These are phyloP conservation scores for Chrysolina haemoptera DNA, from an alignment of 2,888 invertebrate species.

Conservation along the genomic window DNA sequence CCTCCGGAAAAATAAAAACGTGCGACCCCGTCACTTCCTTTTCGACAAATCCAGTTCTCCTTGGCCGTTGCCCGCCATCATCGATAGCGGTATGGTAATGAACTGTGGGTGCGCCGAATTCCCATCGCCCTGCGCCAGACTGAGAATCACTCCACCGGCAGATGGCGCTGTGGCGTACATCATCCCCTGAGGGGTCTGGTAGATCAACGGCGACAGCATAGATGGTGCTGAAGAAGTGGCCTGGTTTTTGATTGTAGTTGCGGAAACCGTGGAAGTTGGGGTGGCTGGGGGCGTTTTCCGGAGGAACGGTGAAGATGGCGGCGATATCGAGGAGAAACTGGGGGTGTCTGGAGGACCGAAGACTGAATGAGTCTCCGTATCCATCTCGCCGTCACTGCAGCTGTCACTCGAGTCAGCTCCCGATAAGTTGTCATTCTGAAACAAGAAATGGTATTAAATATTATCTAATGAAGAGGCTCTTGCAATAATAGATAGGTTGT, in stretches of 20 bases:
- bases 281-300: slow-evolving; percentile 39
- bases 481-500: no score
- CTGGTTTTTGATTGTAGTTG: slow-evolving; percentile 50
- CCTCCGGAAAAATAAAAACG: slow-evolving; percentile 35
- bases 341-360: slow-evolving; percentile 55
- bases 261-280: slow-evolving; percentile 42
- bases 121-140: slow-evolving; percentile 65
- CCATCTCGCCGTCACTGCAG: slow-evolving; percentile 66
- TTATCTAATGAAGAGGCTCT: no score
- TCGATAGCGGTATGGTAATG: slow-evolving; percentile 81
- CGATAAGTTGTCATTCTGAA: slow-evolving; percentile 69
- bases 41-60: slow-evolving; percentile 67
- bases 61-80: slow-evolving; percentile 71
- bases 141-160: slow-evolving; percentile 69
- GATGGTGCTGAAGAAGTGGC: slow-evolving; percentile 50
- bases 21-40: slow-evolving; percentile 54
- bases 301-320: slow-evolving; percentile 54
- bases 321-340: slow-evolving; percentile 54
- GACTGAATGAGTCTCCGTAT: slow-evolving; percentile 55
- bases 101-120: slow-evolving; percentile 74
- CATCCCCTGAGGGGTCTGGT: slow-evolving; percentile 70
- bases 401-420: slow-evolving; percentile 66
- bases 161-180: slow-evolving; percentile 69
- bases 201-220: slow-evolving; percentile 65
- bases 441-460: slow-evolving; percentile 46